Evolutionary conservation across 1,140 invertebrate genomes (phyloP).

Genomic region (Diachasma alloeum): DNA sequence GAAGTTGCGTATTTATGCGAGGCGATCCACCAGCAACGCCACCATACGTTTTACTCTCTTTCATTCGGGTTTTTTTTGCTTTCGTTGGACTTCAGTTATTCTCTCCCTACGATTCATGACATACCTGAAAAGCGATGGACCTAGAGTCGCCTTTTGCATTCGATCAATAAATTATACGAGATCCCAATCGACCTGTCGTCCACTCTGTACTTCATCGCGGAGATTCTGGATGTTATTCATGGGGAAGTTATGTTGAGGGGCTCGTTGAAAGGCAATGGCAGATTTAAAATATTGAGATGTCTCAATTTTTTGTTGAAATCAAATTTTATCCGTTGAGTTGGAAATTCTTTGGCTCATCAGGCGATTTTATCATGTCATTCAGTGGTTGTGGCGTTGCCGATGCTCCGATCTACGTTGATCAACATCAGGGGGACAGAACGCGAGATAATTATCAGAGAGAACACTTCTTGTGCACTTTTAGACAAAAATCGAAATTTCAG

Average conservation of each 20-base stretch:
- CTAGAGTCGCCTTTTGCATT: constrained; percentile 18
- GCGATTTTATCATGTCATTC: too few species aligned
- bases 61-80: constrained; percentile 2
- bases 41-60: constrained; percentile 21
- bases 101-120: constrained; percentile 21
- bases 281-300: constrained; percentile 16
- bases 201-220: background rate
- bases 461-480: too few species aligned
- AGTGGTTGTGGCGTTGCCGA: too few species aligned
- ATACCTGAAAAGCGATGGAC: constrained; percentile 30
- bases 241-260: background rate
- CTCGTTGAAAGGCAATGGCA: background rate
- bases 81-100: constrained; percentile 19
- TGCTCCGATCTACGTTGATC: too few species aligned
- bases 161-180: constrained; percentile 32
- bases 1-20: constrained; percentile 61
- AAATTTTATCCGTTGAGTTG: background rate
- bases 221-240: constrained; percentile 17
- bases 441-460: too few species aligned
- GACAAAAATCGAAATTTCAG: too few species aligned
- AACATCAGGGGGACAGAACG: too few species aligned
- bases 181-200: constrained; percentile 27
- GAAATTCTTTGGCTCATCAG: background rate
- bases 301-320: background rate
- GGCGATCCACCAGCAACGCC: constrained; percentile 45